These are phyloP conservation scores for Gymnocheta viridis DNA, from an alignment of 2,888 invertebrate species.

Conservation along the genomic window DNA sequence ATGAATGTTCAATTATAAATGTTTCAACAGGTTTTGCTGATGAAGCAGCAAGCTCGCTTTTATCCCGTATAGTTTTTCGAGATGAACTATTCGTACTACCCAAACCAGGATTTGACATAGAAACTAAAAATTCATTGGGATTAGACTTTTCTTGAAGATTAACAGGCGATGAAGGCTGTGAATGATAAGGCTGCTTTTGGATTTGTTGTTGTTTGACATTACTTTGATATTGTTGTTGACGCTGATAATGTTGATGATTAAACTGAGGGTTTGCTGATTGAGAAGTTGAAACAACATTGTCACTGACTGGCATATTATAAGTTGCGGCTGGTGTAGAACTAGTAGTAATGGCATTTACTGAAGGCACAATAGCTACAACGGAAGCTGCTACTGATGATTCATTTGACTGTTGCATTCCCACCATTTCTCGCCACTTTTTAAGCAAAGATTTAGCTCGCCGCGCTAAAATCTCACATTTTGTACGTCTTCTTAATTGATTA, in stretches of 20 bases:
- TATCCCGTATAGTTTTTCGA: conserved; percentile 22
- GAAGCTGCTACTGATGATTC: conserved; percentile 13
- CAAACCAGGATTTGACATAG: conserved; percentile 67
- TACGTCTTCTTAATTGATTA: conserved; percentile 94
- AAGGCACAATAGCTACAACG: not conserved
- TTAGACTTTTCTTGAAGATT: conserved; percentile 50
- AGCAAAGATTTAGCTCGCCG: conserved; percentile 95
- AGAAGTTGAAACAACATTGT: conserved; percentile 42
- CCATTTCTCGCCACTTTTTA: conserved; percentile 95
- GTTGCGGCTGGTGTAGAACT: not conserved
- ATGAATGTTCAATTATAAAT: conserved; percentile 73
- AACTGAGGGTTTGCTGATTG: conserved; percentile 30
- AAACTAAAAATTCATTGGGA: conserved; percentile 52
- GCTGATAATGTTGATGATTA: conserved; percentile 64
- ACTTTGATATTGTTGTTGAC: conserved; percentile 53
- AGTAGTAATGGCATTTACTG: conserved; percentile 5
- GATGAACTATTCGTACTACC: conserved; percentile 15
- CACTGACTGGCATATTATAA: conserved; percentile 29
- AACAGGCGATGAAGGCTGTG: conserved; percentile 72
- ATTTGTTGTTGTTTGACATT: conserved; percentile 33
- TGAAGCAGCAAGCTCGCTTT: conserved; percentile 28
- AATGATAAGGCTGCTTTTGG: conserved; percentile 55
- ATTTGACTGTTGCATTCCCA: conserved; percentile 84
- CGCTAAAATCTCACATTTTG: conserved; percentile 91
- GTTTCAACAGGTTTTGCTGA: conserved; percentile 50